These are phyloP conservation scores for Trichoplusia ni DNA, from an alignment of 1,140 invertebrate genomes.

Conservation along the genomic window DNA sequence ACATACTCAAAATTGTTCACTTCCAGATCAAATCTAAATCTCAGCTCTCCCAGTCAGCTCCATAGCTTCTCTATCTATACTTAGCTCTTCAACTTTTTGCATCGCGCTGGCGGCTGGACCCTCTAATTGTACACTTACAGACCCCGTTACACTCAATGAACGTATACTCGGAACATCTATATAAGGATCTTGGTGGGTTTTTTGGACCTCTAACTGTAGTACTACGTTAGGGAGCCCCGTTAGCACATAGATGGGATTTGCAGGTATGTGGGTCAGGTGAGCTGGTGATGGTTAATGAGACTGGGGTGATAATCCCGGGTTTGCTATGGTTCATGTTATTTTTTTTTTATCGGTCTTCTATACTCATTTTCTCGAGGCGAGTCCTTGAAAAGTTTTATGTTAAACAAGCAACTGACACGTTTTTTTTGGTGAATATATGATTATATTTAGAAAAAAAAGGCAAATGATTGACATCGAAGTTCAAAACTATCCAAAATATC, in stretches of 20 bases:
- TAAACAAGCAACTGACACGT: too few species aligned
- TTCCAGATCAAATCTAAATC: too few species aligned
- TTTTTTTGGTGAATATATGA: too few species aligned
- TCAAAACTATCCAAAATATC: too few species aligned
- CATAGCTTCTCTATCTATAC: slow-evolving; percentile 1
- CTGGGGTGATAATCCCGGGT: background rate
- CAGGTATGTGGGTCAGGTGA: slow-evolving; percentile 18
- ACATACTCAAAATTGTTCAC: background rate
- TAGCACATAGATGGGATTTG: slow-evolving; percentile 6
- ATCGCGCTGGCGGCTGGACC: background rate
- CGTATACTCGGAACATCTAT: slow-evolving; percentile 37
- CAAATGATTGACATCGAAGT: too few species aligned
- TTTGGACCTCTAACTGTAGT: slow-evolving; percentile 40
- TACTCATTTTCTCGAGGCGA: too few species aligned
- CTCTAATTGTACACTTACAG: slow-evolving; percentile 36
- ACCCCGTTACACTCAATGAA: slow-evolving; percentile 45
- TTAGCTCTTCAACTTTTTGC: slow-evolving; percentile 15
- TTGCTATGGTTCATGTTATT: background rate
- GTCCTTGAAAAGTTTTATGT: too few species aligned
- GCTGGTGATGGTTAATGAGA: too few species aligned
- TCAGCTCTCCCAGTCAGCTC: background rate
- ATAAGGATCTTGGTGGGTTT: slow-evolving; percentile 36
- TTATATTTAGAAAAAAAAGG: too few species aligned
- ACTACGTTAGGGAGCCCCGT: slow-evolving; percentile 20
- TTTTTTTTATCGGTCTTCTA: too few species aligned